phyloP scores from a whole-genome alignment of 2,113 vertebrate species.

The Chinchilla lanigera region DNA sequence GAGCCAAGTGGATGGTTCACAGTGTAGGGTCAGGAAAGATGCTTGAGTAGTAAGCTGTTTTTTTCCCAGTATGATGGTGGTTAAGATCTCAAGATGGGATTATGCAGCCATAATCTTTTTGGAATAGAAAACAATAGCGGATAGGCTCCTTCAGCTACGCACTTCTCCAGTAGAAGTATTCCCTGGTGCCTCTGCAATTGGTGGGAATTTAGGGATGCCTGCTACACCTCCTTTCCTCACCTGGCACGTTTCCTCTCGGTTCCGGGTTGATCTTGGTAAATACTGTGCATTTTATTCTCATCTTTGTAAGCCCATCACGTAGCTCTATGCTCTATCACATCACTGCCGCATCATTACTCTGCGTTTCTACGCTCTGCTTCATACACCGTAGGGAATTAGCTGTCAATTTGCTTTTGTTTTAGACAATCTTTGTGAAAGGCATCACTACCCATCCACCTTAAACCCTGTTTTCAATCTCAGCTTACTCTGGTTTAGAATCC shows the following conservation, averaged over 20 bases:
- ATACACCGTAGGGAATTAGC: not conserved
- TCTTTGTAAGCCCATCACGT: not conserved
- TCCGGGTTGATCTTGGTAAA: not conserved
- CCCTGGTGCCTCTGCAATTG: too few species aligned
- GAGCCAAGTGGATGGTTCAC: too few species aligned
- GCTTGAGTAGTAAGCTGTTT: not conserved
- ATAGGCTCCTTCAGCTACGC: not conserved
- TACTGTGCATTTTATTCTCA: not conserved
- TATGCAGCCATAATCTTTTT: too few species aligned
- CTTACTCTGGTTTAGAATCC: not conserved
- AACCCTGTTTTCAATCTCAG: not conserved
- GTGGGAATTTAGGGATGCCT: not conserved
- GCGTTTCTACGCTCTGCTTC: not conserved
- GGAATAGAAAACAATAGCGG: rapidly evolving
- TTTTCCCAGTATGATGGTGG: rapidly evolving
- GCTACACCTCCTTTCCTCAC: not conserved
- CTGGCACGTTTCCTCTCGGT: not conserved
- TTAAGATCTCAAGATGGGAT: not conserved
- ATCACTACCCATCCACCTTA: not conserved
- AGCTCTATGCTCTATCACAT: rapidly evolving
- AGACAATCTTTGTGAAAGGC: rapidly evolving
- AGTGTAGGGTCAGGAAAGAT: not conserved
- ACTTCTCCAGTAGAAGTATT: too few species aligned
- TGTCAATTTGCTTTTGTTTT: not conserved
- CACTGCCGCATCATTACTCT: not conserved